phyloP scores from a whole-genome alignment of 2,113 vertebrate species.

The Ranitomeya imitator region DNA sequence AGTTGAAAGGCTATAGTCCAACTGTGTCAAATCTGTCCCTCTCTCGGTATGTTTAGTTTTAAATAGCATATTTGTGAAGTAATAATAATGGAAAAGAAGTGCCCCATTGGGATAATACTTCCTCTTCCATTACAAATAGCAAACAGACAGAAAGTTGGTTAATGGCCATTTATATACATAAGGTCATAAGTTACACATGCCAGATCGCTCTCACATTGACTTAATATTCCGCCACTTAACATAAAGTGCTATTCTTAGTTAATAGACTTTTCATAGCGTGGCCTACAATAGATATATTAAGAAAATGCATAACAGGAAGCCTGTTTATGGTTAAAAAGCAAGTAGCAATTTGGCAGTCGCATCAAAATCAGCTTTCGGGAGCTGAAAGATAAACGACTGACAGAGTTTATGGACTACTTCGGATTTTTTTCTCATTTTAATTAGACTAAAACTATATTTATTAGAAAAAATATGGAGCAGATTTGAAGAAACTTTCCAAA shows the following conservation, averaged over 20 bases:
- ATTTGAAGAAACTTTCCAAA: background rate
- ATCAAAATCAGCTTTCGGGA: conserved; percentile 58
- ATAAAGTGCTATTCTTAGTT: conserved; percentile 44
- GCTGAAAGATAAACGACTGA: conserved; percentile 61
- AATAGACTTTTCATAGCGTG: conserved; percentile 60
- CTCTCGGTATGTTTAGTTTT: conserved; percentile 65
- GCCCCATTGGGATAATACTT: conserved; percentile 69
- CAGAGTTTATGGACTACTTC: background rate
- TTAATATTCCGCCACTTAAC: conserved; percentile 60
- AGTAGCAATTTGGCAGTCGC: conserved; percentile 62
- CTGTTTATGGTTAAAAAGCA: conserved; percentile 65
- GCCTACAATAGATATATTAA: conserved; percentile 64
- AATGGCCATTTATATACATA: conserved; percentile 62
- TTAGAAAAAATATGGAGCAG: too few relatives aligned
- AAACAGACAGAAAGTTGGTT: conserved; percentile 71
- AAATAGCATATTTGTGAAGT: conserved; percentile 71
- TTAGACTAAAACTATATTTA: background rate
- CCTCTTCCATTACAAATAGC: conserved; percentile 68
- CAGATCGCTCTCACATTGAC: conserved; percentile 63
- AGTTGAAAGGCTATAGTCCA: conserved; percentile 73
- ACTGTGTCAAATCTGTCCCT: conserved; percentile 71
- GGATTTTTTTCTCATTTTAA: background rate
- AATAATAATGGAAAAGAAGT: conserved; percentile 69
- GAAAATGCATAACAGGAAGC: conserved; percentile 63
- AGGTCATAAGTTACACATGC: conserved; percentile 65